Evolutionary conservation across 2,888 invertebrate species (phyloP).

Genomic region (Ypsolopha scabrella): DNA sequence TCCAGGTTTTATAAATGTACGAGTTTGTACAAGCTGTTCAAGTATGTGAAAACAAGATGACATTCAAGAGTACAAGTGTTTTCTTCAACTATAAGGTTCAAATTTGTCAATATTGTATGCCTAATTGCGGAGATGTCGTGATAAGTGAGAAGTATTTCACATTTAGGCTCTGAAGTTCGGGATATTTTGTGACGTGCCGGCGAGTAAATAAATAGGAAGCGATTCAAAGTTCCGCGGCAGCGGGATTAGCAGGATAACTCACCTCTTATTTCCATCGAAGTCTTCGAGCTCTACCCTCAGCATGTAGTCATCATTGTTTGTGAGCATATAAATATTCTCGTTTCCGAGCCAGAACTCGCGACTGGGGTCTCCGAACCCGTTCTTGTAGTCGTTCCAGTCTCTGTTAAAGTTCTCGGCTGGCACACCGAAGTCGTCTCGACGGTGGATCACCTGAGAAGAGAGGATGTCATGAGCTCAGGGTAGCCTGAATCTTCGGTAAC

Average conservation of each 20-base stretch:
- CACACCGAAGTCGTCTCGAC: slow-evolving; percentile 88
- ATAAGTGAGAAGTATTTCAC: neutral
- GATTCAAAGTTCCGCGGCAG: neutral
- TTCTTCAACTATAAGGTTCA: too few species aligned
- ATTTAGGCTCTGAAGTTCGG: too few species aligned
- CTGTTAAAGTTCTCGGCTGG: slow-evolving; percentile 92
- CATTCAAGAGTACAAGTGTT: too few species aligned
- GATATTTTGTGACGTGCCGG: too few species aligned
- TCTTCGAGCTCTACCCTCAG: slow-evolving; percentile 90
- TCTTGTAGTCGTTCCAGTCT: slow-evolving; percentile 94
- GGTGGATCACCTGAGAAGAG: slow-evolving; percentile 82
- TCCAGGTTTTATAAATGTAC: too few species aligned
- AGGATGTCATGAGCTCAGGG: too few species aligned
- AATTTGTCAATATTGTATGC: too few species aligned
- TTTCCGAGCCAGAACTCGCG: slow-evolving; percentile 95
- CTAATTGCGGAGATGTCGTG: neutral
- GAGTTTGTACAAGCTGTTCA: too few species aligned
- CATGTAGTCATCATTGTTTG: slow-evolving; percentile 91
- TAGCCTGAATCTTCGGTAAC: too few species aligned
- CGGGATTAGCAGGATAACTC: slow-evolving; percentile 13
- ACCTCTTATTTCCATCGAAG: slow-evolving; percentile 94
- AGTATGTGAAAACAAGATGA: too few species aligned
- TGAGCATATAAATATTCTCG: slow-evolving; percentile 93
- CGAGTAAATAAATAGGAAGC: neutral
- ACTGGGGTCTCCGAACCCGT: slow-evolving; percentile 91